Conservation (phyloP, 2,113 vertebrate genomes). For the Pholis gunnellus region DNA sequence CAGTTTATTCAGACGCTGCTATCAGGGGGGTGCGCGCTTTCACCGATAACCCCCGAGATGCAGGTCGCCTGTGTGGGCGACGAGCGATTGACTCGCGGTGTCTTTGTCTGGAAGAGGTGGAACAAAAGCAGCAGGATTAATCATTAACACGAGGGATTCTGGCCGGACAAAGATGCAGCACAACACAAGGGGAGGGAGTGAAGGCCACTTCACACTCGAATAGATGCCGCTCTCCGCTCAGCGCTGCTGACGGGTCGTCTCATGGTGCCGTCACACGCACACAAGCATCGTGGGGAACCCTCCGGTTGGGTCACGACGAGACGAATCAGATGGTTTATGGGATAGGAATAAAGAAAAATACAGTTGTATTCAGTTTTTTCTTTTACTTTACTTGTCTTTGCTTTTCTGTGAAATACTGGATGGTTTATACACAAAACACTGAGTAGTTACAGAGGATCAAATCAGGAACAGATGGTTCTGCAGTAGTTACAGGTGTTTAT, state of each 20-base stretch:
- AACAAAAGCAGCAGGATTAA: slow-evolving; percentile 61
- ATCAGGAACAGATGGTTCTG: background rate
- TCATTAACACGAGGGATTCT: slow-evolving; percentile 60
- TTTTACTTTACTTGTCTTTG: background rate
- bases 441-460: background rate
- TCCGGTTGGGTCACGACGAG: background rate
- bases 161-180: slow-evolving; percentile 45
- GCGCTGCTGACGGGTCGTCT: background rate
- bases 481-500: too few relatives aligned
- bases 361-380: background rate
- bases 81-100: slow-evolving; percentile 20
- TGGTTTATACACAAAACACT: background rate
- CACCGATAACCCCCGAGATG: slow-evolving; percentile 39
- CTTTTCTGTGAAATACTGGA: background rate
- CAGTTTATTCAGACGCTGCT: background rate
- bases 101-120: slow-evolving; percentile 36
- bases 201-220: slow-evolving; percentile 33
- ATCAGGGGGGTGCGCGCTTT: slow-evolving; percentile 40
- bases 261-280: slow-evolving; percentile 8
- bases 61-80: slow-evolving; percentile 21
- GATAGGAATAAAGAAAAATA: background rate
- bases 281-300: background rate
- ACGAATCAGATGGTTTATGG: background rate
- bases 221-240: slow-evolving; percentile 24
- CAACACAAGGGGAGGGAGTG: slow-evolving; percentile 37